Base-by-base conservation (phyloP, 2,888 invertebrate species). In the Ethmia dodecea region DNA sequence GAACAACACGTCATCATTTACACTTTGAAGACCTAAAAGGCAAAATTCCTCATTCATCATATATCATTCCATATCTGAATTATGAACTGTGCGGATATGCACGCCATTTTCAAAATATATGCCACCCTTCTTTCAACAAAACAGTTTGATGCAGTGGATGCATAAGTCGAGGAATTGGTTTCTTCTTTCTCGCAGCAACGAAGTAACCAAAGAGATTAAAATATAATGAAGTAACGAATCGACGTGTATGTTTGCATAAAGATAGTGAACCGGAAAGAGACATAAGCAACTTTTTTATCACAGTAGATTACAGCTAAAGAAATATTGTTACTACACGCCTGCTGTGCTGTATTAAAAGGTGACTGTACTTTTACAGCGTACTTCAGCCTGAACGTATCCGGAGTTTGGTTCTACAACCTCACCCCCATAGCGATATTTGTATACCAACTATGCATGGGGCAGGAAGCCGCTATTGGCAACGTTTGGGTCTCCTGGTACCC, bases 401-500 rank as follows among this genome's bases (percentile, higher is more conserved):
- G 80, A 3, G 74, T 83, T 3, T 73, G 76, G 76, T 81, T 84
- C 51, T 86, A 74, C 54, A 78, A 74, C 43, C 31, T 79, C 33
- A 84, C 86, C 0, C 84, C 84, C 1, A 71, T 83, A 28, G 56
- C 44, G 4, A 42, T 74, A 1, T 79, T 74, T 45, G 49, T 71
- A 3, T 80, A 70, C 50, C 52, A 57, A 25, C 32, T 49, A 33
- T 31, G 29, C 27, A 25, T 26, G 5, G 31, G 35, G 2, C 18
- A 28, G 11, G 13, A 32, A 6, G 59, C 69, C 4, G 59, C 65
- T 1, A 43, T 86, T 3, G 86, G 81, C 38, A 79, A 55, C 36
- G 73, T 84, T 12, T 86, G 86, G 86, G 55, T 62, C 12, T 78
- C 79, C 2, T 83, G 86, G 86, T 86, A 86, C 33, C 86, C 86